These are phyloP conservation scores for Eriosoma lanigerum DNA, from an alignment of 1,140 invertebrate species.

Conservation along the genomic window DNA sequence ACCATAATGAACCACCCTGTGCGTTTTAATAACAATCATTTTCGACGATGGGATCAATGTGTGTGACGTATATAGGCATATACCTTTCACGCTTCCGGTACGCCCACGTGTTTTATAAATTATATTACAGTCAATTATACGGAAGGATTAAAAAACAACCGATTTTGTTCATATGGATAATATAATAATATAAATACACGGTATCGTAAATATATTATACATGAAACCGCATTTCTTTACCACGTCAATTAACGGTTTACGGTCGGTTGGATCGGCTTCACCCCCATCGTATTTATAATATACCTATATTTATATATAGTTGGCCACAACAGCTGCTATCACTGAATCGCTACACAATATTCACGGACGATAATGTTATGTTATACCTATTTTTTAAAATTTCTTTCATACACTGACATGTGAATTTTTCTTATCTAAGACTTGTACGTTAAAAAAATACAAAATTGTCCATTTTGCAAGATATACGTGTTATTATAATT, in stretches of 20 bases:
- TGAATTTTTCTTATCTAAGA: background rate
- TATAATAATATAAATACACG: background rate
- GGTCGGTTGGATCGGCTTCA: conserved; percentile 9
- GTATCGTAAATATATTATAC: no score
- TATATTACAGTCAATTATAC: conserved; percentile 34
- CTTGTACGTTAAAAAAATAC: no score
- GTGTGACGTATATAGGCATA: background rate
- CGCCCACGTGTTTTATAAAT: background rate
- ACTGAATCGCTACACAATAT: background rate
- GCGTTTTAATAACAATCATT: conserved; percentile 30
- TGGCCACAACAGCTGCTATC: background rate
- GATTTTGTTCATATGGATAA: conserved; percentile 7
- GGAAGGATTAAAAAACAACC: conserved; percentile 38
- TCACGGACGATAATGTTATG: background rate
- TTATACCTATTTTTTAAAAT: background rate
- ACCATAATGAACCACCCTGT: background rate
- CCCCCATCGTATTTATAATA: background rate
- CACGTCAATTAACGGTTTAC: conserved; percentile 44
- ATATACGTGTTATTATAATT: no score
- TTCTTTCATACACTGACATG: background rate
- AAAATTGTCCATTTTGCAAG: no score
- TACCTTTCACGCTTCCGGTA: conserved; percentile 33
- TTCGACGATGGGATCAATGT: background rate
- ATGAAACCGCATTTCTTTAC: conserved; percentile 24
- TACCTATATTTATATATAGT: background rate